Percentiles rank a stretch among this genome's conserved stretches.
Evolutionary conservation across 2,797 vertebrate species (phyloP).

Genomic region (Leptatherina wallacei): DNA sequence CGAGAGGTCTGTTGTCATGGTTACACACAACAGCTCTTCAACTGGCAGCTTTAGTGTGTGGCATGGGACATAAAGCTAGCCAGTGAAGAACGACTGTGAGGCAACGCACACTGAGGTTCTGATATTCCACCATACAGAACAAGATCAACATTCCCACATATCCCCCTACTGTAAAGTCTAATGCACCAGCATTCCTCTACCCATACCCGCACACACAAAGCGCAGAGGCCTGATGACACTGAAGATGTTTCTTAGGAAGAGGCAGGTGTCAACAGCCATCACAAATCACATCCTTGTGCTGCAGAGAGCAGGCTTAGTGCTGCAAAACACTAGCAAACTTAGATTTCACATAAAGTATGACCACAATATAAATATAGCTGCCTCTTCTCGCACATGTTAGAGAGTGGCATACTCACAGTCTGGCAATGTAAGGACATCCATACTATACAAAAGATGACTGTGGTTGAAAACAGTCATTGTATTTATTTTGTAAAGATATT

Average conservation of each 20-base stretch:
- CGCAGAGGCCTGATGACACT: slow-evolving; percentile 58
- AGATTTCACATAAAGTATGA: slow-evolving; percentile 44
- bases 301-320: slow-evolving; percentile 49
- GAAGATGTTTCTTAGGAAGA: slow-evolving; percentile 75
- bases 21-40: slow-evolving; percentile 92
- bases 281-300: slow-evolving; percentile 81
- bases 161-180: slow-evolving; percentile 13
- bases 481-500: slow-evolving; percentile 6
- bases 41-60: slow-evolving; percentile 88
- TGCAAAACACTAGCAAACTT: slow-evolving; percentile 74
- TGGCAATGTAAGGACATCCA: slow-evolving; percentile 2
- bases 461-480: background rate
- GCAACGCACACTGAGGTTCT: slow-evolving; percentile 76
- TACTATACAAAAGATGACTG: slow-evolving; percentile 1
- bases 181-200: slow-evolving; percentile 1
- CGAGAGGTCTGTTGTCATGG: slow-evolving; percentile 81
- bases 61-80: slow-evolving; percentile 87
- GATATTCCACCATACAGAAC: slow-evolving; percentile 39
- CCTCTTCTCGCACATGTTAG: slow-evolving; percentile 16
- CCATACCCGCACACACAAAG: slow-evolving; percentile 18
- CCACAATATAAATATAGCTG: slow-evolving; percentile 40
- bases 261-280: slow-evolving; percentile 76
- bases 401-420: slow-evolving; percentile 5
- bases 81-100: slow-evolving; percentile 92
- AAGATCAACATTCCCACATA: slow-evolving; percentile 56